phyloP scores from a whole-genome alignment of 1,140 invertebrate species.

The Bombus ignitus region DNA sequence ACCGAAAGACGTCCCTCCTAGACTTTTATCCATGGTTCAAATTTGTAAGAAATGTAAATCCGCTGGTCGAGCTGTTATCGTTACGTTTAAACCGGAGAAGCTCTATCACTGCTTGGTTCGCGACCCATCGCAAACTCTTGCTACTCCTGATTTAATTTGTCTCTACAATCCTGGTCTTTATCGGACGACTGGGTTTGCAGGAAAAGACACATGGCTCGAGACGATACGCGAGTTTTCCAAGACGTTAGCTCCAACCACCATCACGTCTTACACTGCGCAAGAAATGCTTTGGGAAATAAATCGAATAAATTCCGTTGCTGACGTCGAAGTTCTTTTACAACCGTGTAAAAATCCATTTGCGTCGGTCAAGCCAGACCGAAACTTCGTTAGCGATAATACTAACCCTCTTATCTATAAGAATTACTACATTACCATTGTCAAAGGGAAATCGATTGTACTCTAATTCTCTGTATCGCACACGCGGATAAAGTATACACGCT shows the following conservation, averaged over 20 bases:
- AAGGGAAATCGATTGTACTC: constrained; percentile 39
- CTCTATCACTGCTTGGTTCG: constrained; percentile 85
- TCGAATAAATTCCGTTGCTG: constrained; percentile 80
- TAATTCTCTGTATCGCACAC: neutral
- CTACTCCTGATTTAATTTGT: constrained; percentile 85
- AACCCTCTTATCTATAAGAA: constrained; percentile 89
- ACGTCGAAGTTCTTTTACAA: constrained; percentile 81
- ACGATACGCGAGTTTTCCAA: constrained; percentile 83
- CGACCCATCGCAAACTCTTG: constrained; percentile 74
- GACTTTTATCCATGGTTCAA: constrained; percentile 81
- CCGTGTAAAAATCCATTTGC: constrained; percentile 85
- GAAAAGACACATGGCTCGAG: constrained; percentile 86
- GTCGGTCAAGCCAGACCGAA: constrained; percentile 87
- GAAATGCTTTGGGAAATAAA: constrained; percentile 86
- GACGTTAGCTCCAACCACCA: constrained; percentile 84
- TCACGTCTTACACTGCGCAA: constrained; percentile 86
- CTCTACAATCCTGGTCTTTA: constrained; percentile 89
- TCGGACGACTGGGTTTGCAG: constrained; percentile 85
- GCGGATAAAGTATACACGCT: neutral
- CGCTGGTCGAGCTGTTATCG: constrained; percentile 79
- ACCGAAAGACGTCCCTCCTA: constrained; percentile 81
- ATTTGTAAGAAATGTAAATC: constrained; percentile 82
- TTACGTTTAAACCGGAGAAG: constrained; percentile 83
- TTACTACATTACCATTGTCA: constrained; percentile 82
- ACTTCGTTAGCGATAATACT: constrained; percentile 88